A percentile compares a stretch with the other conserved stretches of the same genome.
These are phyloP conservation scores for Chloroceryle inda DNA, from an alignment of 2,797 vertebrate genomes.

Conservation along the genomic window DNA sequence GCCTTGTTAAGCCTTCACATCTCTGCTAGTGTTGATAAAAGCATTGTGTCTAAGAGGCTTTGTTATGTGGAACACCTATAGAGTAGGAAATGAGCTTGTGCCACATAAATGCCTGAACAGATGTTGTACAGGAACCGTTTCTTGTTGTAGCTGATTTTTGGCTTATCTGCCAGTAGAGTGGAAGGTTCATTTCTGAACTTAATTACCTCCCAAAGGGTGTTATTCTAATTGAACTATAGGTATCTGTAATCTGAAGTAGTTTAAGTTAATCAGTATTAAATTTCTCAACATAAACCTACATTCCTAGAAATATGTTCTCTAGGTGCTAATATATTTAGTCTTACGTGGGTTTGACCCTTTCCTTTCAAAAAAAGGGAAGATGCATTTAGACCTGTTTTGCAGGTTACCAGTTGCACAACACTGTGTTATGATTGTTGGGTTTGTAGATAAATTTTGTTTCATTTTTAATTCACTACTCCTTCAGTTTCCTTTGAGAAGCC, in stretches of 20 bases:
- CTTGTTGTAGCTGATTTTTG: constrained; percentile 31
- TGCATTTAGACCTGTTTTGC: neutral
- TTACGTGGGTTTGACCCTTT: neutral
- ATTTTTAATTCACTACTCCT: neutral
- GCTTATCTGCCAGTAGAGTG: neutral
- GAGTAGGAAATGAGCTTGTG: constrained; percentile 57
- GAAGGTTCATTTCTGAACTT: constrained; percentile 11
- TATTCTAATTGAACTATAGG: neutral
- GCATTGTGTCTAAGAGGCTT: neutral
- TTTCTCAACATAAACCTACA: neutral
- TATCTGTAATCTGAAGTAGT: neutral
- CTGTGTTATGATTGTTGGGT: neutral
- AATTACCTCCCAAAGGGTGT: neutral
- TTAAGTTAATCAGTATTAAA: neutral
- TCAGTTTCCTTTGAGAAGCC: neutral
- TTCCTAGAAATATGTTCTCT: neutral
- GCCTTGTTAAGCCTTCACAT: neutral
- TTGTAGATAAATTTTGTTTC: neutral
- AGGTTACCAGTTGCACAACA: neutral
- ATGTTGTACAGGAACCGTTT: constrained; percentile 21
- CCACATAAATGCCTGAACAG: constrained; percentile 6
- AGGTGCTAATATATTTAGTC: neutral
- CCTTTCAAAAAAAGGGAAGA: neutral
- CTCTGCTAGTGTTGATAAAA: neutral
- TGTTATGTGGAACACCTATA: constrained; percentile 44